Percentiles rank a stretch among this genome's conserved stretches.
These are phyloP conservation scores for Tokudaia muenninki DNA, from an alignment of 2,797 vertebrate genomes.

Conservation along the genomic window DNA sequence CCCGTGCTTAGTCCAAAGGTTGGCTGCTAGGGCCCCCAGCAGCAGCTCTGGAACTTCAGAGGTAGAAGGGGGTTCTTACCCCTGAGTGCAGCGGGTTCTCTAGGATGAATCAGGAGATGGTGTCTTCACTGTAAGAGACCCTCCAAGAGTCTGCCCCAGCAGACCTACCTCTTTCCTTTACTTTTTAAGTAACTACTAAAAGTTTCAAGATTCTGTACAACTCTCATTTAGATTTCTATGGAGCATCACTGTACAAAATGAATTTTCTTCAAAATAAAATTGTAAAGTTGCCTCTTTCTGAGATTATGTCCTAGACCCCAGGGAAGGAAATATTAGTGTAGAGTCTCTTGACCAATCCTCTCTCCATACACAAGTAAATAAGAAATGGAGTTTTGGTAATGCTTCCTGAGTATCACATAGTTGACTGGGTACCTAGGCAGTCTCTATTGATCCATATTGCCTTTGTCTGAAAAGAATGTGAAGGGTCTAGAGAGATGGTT, in stretches of 20 bases:
- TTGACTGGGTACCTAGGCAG: not conserved
- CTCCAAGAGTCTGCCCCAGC: no score
- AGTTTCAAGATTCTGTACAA: not conserved
- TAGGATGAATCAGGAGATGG: no score
- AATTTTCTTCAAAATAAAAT: constrained; percentile 57
- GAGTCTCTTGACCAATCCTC: not conserved
- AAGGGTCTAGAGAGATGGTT: not conserved
- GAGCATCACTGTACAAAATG: not conserved
- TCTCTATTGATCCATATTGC: not conserved
- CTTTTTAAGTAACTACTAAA: not conserved
- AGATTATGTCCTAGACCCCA: not conserved
- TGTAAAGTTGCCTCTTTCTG: not conserved
- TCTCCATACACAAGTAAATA: not conserved
- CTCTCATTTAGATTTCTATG: not conserved
- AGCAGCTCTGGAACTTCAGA: no score
- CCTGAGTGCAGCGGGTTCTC: no score
- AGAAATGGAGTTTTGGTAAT: not conserved
- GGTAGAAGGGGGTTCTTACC: no score
- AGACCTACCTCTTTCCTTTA: not conserved
- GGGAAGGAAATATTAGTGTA: not conserved
- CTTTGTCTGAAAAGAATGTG: not conserved
- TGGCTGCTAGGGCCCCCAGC: no score
- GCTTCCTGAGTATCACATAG: not conserved
- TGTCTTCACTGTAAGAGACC: no score
- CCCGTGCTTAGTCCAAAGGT: no score